Evolutionary conservation across 2,888 invertebrate species (phyloP).

Genomic region (Atrina japonica): DNA sequence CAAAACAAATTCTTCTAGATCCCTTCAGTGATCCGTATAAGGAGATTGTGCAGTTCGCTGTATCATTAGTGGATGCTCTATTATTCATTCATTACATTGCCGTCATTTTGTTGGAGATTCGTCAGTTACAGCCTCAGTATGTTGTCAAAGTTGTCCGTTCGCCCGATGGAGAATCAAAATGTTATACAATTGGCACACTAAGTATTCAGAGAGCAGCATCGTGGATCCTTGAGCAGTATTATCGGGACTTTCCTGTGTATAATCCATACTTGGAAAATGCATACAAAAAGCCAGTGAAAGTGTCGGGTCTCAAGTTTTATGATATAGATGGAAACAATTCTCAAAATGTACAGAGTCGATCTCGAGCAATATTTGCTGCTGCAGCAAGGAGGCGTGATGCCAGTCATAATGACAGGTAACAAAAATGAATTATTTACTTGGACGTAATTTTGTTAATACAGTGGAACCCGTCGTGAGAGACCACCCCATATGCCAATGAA

Average conservation of each 20-base stretch:
- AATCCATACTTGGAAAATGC: conserved; percentile 88
- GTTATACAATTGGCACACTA: conserved; percentile 86
- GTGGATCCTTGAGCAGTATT: conserved; percentile 96
- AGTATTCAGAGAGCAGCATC: conserved; percentile 98
- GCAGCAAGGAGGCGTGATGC: conserved; percentile 91
- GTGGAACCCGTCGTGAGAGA: no score
- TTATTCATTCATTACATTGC: conserved; percentile 97
- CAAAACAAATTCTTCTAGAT: neutral
- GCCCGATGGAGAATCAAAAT: conserved; percentile 95
- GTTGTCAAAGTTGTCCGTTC: conserved; percentile 89
- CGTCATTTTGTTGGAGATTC: conserved; percentile 94
- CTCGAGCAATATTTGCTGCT: conserved; percentile 83
- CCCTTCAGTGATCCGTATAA: conserved; percentile 84
- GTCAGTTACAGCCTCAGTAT: conserved; percentile 94
- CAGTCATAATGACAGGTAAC: conserved; percentile 91
- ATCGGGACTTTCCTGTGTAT: conserved; percentile 96
- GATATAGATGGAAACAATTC: conserved; percentile 89
- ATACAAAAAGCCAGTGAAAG: conserved; percentile 68
- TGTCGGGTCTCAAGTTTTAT: conserved; percentile 90
- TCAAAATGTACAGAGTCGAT: conserved; percentile 69
- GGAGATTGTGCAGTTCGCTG: conserved; percentile 94
- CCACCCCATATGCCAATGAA: no score
- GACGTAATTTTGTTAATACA: no score
- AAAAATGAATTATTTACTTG: neutral
- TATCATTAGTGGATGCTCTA: conserved; percentile 95